Evolutionary conservation across 2,888 invertebrate species (phyloP).

Genomic region (Hydrotaea diabolus): DNA sequence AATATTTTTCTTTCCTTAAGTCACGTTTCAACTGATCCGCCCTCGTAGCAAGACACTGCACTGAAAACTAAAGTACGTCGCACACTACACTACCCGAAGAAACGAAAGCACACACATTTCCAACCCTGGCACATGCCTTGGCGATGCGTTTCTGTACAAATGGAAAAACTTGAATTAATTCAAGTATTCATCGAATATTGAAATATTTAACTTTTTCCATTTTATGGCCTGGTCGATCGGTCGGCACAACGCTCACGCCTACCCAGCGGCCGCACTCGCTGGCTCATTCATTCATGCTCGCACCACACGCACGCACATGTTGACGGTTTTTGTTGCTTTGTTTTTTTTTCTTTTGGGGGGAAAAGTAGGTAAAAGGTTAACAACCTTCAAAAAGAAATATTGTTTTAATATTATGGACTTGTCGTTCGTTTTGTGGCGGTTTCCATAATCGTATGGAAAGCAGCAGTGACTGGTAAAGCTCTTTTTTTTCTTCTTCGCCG

Average conservation of each 20-base stretch:
- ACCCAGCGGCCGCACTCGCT: not conserved
- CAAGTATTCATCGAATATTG: conserved; percentile 39
- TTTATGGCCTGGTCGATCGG: conserved; percentile 12
- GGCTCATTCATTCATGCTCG: conserved; percentile 36
- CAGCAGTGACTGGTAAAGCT: conserved; percentile 45
- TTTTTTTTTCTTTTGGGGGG: conserved; percentile 8
- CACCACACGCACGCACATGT: not conserved
- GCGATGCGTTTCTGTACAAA: conserved; percentile 21
- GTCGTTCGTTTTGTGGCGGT: conserved; percentile 16
- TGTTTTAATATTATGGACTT: conserved; percentile 41
- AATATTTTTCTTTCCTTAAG: too few species aligned
- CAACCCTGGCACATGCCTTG: too few species aligned
- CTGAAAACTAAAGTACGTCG: too few species aligned
- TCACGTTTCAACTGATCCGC: too few species aligned
- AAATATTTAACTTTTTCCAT: conserved; percentile 49
- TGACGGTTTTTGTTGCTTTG: conserved; percentile 2
- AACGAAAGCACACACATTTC: too few species aligned
- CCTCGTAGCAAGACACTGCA: too few species aligned
- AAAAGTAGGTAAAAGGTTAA: conserved; percentile 66
- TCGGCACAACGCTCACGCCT: not conserved
- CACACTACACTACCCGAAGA: too few species aligned
- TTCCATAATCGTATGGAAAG: conserved; percentile 39
- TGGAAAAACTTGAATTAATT: conserved; percentile 45
- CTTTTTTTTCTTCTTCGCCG: conserved; percentile 7
- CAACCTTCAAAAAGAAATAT: conserved; percentile 58